Evolutionary conservation across 2,888 invertebrate genomes (phyloP), one percentile per base, ranked within the genome.

Genomic region (Drosophila falleni): DNA sequence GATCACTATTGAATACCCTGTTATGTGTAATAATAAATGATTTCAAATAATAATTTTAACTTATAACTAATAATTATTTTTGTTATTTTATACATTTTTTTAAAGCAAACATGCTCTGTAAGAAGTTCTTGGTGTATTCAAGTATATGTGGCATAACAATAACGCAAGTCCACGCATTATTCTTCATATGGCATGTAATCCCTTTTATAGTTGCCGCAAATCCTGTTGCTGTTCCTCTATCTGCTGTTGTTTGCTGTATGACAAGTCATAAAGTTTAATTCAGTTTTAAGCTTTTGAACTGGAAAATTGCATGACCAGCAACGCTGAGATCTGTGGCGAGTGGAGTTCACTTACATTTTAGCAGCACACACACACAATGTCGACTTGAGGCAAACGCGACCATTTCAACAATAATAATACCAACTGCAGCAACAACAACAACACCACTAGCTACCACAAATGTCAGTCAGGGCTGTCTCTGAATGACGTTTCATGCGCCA

Each of bases 281-380:
- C 89, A 81, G 89, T 89, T 89, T 89, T 86, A 86, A 86, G 89
- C 88, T 87, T 87, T 89, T 89, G 77, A 89, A 85, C 86, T 85
- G 86, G 88, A 88, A 87, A 87, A 89, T 87, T 89, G 86, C 89
- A 78, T 78, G 76, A 60, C 61, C 68, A 64, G 68, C 73, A 19
- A 50, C 42, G 50, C 54, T 64, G 70, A 72, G 62, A 74, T 77
- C 73, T 55, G 59, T 29, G 15, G 31, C 33, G 31, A 63, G 75
- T 63, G 79, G 47, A 70, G 63, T 58, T 67, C 77, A 70, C 61
- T 79, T 79, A 76, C 66, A 62, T 71, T 79, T 73, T 73, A 80
- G 80, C 67, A 39, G 42, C 55, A 16, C 55, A 63, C 53, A 75
- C 23, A 23, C 46, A 54, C 39, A 11, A 41, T 63, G 50, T 37